phyloP scores from a whole-genome alignment of 2,797 vertebrate genomes.

The Pteropus rufus region DNA sequence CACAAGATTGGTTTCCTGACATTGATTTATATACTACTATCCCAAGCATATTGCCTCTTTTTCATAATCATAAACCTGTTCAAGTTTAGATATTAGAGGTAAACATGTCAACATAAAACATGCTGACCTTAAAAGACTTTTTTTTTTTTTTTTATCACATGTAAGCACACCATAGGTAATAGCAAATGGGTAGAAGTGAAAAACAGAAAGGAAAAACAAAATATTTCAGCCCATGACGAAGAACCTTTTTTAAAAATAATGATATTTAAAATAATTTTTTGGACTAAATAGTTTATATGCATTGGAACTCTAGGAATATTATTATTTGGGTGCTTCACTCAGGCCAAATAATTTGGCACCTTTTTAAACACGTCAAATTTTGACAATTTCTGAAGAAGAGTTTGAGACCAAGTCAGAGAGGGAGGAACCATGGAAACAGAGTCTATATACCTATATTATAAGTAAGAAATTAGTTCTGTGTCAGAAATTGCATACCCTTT shows the following conservation, averaged over 20 bases:
- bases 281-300: not conserved
- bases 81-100: conserved; percentile 37
- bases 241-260: not conserved
- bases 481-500: not conserved
- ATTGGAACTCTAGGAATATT: not conserved
- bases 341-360: not conserved
- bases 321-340: not conserved
- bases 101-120: conserved; percentile 56
- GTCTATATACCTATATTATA: not conserved
- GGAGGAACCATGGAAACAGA: not conserved
- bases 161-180: not conserved
- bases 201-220: not conserved
- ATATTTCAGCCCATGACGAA: not conserved
- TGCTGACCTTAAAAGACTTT: conserved; percentile 31
- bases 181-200: not conserved
- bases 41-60: conserved; percentile 45
- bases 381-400: not conserved
- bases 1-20: conserved; percentile 52
- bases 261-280: not conserved
- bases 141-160: not conserved
- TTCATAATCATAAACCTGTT: conserved; percentile 62
- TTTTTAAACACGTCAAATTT: not conserved
- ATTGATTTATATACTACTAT: conserved; percentile 66
- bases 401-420: not conserved
- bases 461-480: not conserved